A percentile compares a stretch with the other conserved stretches of the same genome.
phyloP scores from a whole-genome alignment of 2,888 invertebrate genomes.

The Latrodectus elegans region DNA sequence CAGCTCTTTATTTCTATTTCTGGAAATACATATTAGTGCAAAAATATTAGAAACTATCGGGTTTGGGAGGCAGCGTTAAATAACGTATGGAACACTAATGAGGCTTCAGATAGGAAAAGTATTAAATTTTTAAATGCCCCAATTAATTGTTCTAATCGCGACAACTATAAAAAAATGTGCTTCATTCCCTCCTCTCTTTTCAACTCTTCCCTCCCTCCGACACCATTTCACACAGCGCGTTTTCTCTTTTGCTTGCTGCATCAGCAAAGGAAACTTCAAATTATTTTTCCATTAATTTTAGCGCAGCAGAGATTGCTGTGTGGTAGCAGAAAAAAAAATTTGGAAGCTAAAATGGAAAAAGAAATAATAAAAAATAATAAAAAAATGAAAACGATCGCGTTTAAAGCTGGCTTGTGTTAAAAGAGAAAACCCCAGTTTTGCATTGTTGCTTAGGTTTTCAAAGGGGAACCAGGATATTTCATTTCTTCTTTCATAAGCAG shows the following conservation, averaged over 20 bases:
- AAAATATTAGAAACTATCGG: not conserved
- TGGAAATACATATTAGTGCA: not conserved
- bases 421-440: constrained; percentile 42
- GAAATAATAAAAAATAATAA: constrained; percentile 15
- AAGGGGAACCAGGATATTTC: constrained; percentile 52
- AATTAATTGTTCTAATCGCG: constrained; percentile 57
- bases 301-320: constrained; percentile 36
- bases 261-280: constrained; percentile 41
- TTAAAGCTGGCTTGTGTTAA: constrained; percentile 32
- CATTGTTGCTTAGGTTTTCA: constrained; percentile 52
- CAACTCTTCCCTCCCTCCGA: not conserved
- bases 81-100: constrained; percentile 6
- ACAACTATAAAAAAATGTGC: constrained; percentile 18
- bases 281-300: constrained; percentile 65
- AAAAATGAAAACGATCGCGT: constrained; percentile 23
- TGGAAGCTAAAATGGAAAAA: not conserved
- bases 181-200: constrained; percentile 1
- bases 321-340: constrained; percentile 15
- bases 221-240: not conserved
- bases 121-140: constrained; percentile 56
- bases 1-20: not conserved
- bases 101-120: constrained; percentile 21
- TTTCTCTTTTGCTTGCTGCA: not conserved
- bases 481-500: constrained; percentile 39
- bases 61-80: not conserved